Percentiles rank a stretch among this genome's conserved stretches.
These are phyloP conservation scores for human DNA, from an alignment of 2,113 vertebrate species.

Conservation along the genomic window GRCh38 chr5:38839001-38839500, in stretches of 20 bases:
- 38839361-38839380: not conserved
- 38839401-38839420: not conserved
- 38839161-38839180: not conserved
- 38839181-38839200: not conserved
- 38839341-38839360: not conserved
- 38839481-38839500: not conserved
- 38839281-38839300: not conserved
- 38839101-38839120: not conserved
- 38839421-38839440: not conserved
- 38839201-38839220: not conserved
- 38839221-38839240: not conserved
- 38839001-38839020: not conserved
- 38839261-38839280: not conserved
- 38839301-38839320: not conserved
- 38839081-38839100: not conserved
- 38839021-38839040: not conserved
- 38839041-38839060: not conserved
- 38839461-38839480: not conserved
- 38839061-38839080: not conserved
- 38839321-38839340: not conserved
- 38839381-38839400: not conserved
- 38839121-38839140: not conserved
- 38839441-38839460: not conserved
- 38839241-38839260: not conserved
- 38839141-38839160: not conserved